Evolutionary conservation across 2,113 vertebrate genomes (phyloP).

Genomic region (Ceuthmochares aereus): DNA sequence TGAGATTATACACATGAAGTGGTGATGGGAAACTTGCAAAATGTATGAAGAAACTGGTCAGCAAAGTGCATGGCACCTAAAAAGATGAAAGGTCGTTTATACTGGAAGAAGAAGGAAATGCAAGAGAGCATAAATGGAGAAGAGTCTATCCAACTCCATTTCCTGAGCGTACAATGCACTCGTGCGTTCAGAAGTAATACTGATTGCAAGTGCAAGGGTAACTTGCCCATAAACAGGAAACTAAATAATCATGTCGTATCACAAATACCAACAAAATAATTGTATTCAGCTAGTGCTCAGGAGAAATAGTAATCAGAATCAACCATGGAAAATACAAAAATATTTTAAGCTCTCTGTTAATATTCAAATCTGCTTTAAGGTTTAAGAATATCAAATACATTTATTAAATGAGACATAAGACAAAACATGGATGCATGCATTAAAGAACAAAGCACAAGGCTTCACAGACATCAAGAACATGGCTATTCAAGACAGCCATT

Average conservation of each 20-base stretch:
- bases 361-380: slow-evolving; percentile 79
- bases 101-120: neutral
- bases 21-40: neutral
- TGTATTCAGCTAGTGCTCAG: neutral
- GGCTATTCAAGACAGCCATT: neutral
- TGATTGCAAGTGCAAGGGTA: neutral
- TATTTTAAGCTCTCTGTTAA: neutral
- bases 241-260: neutral
- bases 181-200: neutral
- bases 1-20: neutral
- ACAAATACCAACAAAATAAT: neutral
- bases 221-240: neutral
- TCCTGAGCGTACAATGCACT: neutral
- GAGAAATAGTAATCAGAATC: neutral
- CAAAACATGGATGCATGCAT: slow-evolving; percentile 72
- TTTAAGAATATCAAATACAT: slow-evolving; percentile 75
- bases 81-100: neutral
- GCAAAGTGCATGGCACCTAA: neutral
- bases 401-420: slow-evolving; percentile 60
- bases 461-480: neutral
- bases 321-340: neutral
- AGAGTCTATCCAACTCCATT: neutral
- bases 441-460: slow-evolving; percentile 56
- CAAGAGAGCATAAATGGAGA: neutral
- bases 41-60: neutral